A percentile compares a stretch with the other conserved stretches of the same genome.
phyloP scores from a whole-genome alignment of 2,888 invertebrate species.

The Lamproptera curius region DNA sequence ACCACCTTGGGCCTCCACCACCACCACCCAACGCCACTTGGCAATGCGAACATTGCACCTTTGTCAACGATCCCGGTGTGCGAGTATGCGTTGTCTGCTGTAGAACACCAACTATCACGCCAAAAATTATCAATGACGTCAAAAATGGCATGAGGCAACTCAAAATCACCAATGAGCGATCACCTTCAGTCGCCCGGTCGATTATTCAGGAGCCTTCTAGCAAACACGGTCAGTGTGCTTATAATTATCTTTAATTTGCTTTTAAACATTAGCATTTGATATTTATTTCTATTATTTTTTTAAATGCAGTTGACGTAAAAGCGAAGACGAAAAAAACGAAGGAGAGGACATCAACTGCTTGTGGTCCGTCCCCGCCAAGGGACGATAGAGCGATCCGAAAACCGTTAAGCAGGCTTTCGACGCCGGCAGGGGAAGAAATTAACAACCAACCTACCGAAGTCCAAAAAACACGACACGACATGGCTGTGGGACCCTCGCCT shows the following conservation, averaged over 20 bases:
- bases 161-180: conserved; percentile 29
- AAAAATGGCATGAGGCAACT: conserved; percentile 37
- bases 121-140: conserved; percentile 37
- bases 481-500: conserved; percentile 64
- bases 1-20: conserved; percentile 60
- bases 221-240: conserved; percentile 80
- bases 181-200: conserved; percentile 26
- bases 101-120: conserved; percentile 82
- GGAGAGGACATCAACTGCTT: conserved; percentile 75
- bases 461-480: conserved; percentile 45
- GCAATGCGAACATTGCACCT: conserved; percentile 95
- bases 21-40: conserved; percentile 80
- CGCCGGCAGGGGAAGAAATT: conserved; percentile 68
- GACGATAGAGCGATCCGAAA: conserved; percentile 46
- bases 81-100: conserved; percentile 92
- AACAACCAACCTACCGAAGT: conserved; percentile 28
- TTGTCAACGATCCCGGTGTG: conserved; percentile 87
- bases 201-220: conserved; percentile 39
- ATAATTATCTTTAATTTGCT: too few relatives aligned
- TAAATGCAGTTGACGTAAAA: conserved; percentile 37
- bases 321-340: conserved; percentile 45
- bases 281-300: not conserved
- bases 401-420: conserved; percentile 42
- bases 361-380: conserved; percentile 80
- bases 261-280: too few relatives aligned